phyloP scores from a whole-genome alignment of 2,797 vertebrate species.

The Brotula barbata region DNA sequence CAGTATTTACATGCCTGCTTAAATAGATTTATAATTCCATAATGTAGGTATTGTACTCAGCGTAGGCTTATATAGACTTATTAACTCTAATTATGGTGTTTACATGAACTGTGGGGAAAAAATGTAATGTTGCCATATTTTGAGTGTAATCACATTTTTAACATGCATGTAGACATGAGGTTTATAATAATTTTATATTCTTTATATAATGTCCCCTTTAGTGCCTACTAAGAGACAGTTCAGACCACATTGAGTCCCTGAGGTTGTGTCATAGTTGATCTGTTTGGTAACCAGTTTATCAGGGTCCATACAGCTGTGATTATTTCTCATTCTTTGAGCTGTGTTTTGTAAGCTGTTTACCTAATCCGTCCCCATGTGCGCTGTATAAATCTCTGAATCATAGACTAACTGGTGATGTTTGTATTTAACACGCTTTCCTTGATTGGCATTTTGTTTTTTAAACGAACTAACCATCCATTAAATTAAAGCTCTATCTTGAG shows the following conservation, averaged over 20 bases:
- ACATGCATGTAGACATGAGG: no score
- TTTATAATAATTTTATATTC: no score
- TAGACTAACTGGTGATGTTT: constrained; percentile 4
- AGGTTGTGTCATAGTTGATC: background rate
- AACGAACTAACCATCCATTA: background rate
- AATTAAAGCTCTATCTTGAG: background rate
- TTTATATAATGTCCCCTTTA: no score
- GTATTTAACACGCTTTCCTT: background rate
- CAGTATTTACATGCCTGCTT: no score
- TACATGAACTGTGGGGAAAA: no score
- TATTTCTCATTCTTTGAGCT: background rate
- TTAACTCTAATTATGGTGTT: no score
- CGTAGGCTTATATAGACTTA: no score
- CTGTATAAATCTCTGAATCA: constrained; percentile 26
- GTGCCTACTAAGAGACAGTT: no score
- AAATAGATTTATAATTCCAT: no score
- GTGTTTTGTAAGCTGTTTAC: constrained; percentile 1
- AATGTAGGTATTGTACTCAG: no score
- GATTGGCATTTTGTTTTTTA: constrained; percentile 6
- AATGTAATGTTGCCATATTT: no score
- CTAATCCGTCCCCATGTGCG: constrained; percentile 6
- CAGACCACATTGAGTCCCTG: background rate
- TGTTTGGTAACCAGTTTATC: background rate
- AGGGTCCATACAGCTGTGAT: constrained; percentile 3
- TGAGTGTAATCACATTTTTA: no score